These are phyloP conservation scores for Falco novaeseelandiae DNA, from an alignment of 2,797 vertebrate species.

Conservation along the genomic window DNA sequence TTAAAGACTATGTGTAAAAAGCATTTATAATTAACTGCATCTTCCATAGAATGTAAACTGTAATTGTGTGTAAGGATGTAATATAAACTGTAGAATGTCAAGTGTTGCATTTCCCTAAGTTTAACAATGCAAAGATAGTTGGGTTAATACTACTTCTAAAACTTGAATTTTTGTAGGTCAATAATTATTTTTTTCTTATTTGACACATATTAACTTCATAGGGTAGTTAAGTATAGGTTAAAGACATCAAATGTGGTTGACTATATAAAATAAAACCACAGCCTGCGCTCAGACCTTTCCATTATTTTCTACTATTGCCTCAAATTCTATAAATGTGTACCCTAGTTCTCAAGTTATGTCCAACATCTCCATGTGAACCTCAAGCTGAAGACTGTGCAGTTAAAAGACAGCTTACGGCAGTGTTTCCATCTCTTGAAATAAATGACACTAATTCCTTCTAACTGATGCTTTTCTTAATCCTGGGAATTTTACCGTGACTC, in stretches of 20 bases:
- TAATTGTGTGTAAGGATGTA: not conserved
- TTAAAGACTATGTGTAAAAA: constrained; percentile 39
- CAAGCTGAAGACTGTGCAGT: not conserved
- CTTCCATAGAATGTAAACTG: constrained; percentile 23
- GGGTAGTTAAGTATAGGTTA: not conserved
- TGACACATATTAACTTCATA: too few relatives aligned
- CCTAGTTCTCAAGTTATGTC: not conserved
- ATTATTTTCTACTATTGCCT: not conserved
- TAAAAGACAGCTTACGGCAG: not conserved
- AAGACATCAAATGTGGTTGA: not conserved
- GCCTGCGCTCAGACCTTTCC: not conserved
- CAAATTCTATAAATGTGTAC: not conserved
- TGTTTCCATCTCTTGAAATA: not conserved
- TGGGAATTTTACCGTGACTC: not conserved
- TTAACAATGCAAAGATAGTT: not conserved
- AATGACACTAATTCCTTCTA: not conserved
- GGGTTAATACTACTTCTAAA: not conserved
- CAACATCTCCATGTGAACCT: not conserved
- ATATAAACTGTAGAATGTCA: constrained; percentile 5
- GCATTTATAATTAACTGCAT: constrained; percentile 50
- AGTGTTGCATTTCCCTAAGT: constrained; percentile 5
- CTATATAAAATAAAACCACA: not conserved
- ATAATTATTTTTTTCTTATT: too few relatives aligned
- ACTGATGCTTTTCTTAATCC: not conserved
- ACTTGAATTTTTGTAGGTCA: too few relatives aligned